Conservation (phyloP, 2,113 vertebrate genomes). For the Pachyramphus minor region DNA sequence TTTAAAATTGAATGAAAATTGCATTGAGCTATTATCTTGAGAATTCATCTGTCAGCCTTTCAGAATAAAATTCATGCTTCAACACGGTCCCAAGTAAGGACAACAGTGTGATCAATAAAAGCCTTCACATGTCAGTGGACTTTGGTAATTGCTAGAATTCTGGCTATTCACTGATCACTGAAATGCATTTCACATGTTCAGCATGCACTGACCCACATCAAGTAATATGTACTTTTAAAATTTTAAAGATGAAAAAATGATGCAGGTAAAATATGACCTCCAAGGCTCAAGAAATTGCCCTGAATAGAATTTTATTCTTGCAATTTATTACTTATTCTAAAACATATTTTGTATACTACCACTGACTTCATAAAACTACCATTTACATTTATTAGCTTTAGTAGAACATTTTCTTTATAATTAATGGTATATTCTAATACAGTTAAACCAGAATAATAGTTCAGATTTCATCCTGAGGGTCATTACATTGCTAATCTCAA, state of each 20-base stretch:
- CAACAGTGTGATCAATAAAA: neutral
- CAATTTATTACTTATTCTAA: constrained; percentile 36
- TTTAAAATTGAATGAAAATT: neutral
- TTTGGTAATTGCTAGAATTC: neutral
- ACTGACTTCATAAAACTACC: constrained; percentile 52
- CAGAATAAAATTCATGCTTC: neutral
- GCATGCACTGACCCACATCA: neutral
- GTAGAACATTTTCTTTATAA: neutral
- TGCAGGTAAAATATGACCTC: constrained; percentile 9
- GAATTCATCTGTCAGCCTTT: neutral
- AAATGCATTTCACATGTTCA: neutral
- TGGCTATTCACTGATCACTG: neutral
- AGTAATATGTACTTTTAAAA: neutral
- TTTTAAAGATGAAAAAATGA: constrained; percentile 41
- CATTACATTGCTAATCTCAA: neutral
- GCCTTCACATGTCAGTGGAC: neutral
- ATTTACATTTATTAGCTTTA: constrained; percentile 52
- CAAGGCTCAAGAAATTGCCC: constrained; percentile 7
- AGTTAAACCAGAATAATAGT: neutral
- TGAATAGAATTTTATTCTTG: constrained; percentile 21
- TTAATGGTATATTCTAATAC: neutral
- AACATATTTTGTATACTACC: constrained; percentile 24
- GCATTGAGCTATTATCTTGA: neutral
- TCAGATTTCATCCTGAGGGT: neutral
- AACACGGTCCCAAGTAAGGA: neutral